Conservation (phyloP, 1,140 invertebrate genomes). For the Tetranychus cinnabarinus region DNA sequence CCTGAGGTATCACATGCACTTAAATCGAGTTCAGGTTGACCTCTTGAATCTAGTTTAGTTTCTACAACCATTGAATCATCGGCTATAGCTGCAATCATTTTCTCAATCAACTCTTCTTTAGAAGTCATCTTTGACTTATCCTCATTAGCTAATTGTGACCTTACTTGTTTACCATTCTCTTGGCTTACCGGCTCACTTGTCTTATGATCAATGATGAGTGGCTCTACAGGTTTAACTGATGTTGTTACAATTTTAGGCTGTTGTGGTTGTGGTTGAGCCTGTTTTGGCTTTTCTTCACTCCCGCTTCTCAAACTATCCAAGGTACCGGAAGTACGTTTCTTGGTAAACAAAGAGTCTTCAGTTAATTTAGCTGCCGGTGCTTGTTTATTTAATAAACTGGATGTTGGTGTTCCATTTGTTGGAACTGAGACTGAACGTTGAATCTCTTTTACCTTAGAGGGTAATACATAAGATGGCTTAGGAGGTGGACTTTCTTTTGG, state of each 20-base stretch:
- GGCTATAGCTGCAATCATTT: slow-evolving; percentile 6
- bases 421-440: background rate
- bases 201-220: background rate
- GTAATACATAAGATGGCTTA: background rate
- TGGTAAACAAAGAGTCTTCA: no score
- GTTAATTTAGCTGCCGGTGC: no score
- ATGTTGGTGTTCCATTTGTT: background rate
- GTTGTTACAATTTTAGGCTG: no score
- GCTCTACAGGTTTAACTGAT: background rate
- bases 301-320: no score
- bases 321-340: no score
- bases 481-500: background rate
- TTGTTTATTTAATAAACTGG: no score
- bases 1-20: slow-evolving; percentile 9
- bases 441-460: background rate
- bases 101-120: slow-evolving; percentile 9
- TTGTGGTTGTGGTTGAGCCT: no score
- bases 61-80: background rate
- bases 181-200: background rate
- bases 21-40: background rate
- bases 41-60: background rate
- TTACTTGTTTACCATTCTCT: background rate
- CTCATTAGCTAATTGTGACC: background rate
- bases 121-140: background rate
- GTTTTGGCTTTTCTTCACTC: no score